Conservation (phyloP, 2,888 invertebrate genomes). For the Nymphalis urticae region DNA sequence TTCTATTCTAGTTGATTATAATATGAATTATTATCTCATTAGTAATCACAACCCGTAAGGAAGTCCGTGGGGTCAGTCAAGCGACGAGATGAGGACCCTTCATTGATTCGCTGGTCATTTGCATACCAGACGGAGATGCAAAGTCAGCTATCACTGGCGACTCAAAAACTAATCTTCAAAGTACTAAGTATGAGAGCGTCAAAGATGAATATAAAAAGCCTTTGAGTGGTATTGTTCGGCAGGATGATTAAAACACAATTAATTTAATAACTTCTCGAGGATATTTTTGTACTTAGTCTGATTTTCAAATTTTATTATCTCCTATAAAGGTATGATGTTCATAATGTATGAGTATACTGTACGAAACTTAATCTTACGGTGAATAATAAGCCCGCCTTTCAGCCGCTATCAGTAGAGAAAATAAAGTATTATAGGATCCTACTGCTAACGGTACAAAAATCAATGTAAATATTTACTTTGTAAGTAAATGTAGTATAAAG, state of each 20-base stretch:
- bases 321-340: too few species aligned
- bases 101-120: constrained; percentile 52
- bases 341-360: too few species aligned
- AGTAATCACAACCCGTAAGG: constrained; percentile 32
- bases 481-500: too few species aligned
- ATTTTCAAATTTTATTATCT: too few species aligned
- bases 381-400: too few species aligned
- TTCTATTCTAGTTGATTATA: neutral
- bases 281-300: too few species aligned
- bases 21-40: constrained; percentile 30
- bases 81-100: constrained; percentile 27
- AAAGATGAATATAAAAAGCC: constrained; percentile 27
- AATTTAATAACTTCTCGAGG: too few species aligned
- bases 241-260: neutral
- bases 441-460: too few species aligned
- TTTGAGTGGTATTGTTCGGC: constrained; percentile 23
- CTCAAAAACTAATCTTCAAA: constrained; percentile 67
- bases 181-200: constrained; percentile 47
- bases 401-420: too few species aligned
- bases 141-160: constrained; percentile 62
- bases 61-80: constrained; percentile 15
- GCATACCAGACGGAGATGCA: constrained; percentile 64
- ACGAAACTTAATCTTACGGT: too few species aligned
- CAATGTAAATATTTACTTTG: too few species aligned
- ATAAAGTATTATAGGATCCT: too few species aligned